Percentiles rank a stretch among this genome's conserved stretches.
Conservation (phyloP, 2,113 vertebrate genomes). For the Tenebrosternarchus preto region DNA sequence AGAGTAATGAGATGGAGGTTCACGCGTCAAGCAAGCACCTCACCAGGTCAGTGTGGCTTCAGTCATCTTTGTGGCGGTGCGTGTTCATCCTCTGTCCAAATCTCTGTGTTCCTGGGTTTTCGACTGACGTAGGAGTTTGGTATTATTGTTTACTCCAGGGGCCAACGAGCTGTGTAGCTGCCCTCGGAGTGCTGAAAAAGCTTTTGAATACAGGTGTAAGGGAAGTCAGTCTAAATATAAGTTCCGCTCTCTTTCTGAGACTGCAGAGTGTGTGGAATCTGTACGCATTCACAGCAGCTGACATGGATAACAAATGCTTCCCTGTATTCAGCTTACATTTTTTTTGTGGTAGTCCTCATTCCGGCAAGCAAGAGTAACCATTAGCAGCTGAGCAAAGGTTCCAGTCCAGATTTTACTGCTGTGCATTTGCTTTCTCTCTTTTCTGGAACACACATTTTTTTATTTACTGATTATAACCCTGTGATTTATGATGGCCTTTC, state of each 20-base stretch:
- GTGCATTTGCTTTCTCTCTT: slow-evolving; percentile 10
- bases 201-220: slow-evolving; percentile 3
- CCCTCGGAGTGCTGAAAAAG: not conserved
- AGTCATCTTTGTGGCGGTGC: not conserved
- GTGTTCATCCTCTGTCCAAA: not conserved
- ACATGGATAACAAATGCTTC: slow-evolving; percentile 63
- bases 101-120: not conserved
- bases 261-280: slow-evolving; percentile 44
- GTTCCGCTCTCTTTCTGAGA: slow-evolving; percentile 47
- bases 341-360: slow-evolving; percentile 49
- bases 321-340: slow-evolving; percentile 61
- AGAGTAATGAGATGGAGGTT: slow-evolving; percentile 98
- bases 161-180: not conserved
- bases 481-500: slow-evolving; percentile 57
- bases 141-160: not conserved
- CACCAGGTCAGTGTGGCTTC: slow-evolving; percentile 82
- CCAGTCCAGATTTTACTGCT: slow-evolving; percentile 10
- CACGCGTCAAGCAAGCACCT: slow-evolving; percentile 97
- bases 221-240: slow-evolving; percentile 61
- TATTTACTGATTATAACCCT: slow-evolving; percentile 58
- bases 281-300: slow-evolving; percentile 49
- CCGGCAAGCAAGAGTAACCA: slow-evolving; percentile 22
- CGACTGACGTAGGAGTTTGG: not conserved
- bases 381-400: slow-evolving; percentile 31
- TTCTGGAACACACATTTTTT: slow-evolving; percentile 6